Percentiles rank a stretch among this genome's conserved stretches.
phyloP scores from a whole-genome alignment of 2,888 invertebrate species.

The Sarcophaga caerulescens region DNA sequence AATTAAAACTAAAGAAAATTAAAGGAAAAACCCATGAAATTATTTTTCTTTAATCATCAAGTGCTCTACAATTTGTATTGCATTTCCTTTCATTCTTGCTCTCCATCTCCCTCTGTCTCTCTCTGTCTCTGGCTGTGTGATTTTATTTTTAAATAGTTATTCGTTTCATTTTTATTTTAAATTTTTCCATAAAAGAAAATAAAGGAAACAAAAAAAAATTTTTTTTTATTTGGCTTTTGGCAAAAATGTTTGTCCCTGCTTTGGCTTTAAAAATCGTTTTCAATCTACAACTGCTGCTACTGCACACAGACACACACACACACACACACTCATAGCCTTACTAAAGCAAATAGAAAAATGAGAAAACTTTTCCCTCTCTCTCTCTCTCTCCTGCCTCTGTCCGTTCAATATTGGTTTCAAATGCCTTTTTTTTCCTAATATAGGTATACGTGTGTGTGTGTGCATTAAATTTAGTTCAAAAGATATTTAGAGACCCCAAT shows the following conservation, averaged over 20 bases:
- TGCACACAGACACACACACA: too few relatives aligned
- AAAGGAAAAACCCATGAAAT: neutral
- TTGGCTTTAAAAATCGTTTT: constrained; percentile 35
- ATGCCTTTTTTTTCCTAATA: neutral
- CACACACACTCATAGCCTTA: neutral
- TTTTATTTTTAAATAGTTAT: constrained; percentile 10
- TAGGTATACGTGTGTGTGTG: neutral
- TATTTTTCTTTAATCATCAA: constrained; percentile 7
- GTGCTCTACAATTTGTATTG: neutral
- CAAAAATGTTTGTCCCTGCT: constrained; percentile 25
- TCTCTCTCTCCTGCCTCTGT: neutral
- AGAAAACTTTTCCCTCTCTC: neutral
- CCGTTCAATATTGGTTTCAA: neutral
- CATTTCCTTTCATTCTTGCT: neutral
- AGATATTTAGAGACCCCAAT: constrained; percentile 39
- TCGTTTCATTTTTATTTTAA: constrained; percentile 2
- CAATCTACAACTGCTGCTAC: neutral
- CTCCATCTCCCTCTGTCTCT: neutral
- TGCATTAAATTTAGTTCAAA: constrained; percentile 28
- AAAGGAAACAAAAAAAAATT: neutral
- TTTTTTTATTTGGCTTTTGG: constrained; percentile 27
- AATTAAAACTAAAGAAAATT: neutral
- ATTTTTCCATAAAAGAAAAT: neutral
- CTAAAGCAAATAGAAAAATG: neutral
- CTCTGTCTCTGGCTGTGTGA: neutral